phyloP scores from a whole-genome alignment of 2,113 vertebrate genomes.

The Paramormyrops kingsleyae region DNA sequence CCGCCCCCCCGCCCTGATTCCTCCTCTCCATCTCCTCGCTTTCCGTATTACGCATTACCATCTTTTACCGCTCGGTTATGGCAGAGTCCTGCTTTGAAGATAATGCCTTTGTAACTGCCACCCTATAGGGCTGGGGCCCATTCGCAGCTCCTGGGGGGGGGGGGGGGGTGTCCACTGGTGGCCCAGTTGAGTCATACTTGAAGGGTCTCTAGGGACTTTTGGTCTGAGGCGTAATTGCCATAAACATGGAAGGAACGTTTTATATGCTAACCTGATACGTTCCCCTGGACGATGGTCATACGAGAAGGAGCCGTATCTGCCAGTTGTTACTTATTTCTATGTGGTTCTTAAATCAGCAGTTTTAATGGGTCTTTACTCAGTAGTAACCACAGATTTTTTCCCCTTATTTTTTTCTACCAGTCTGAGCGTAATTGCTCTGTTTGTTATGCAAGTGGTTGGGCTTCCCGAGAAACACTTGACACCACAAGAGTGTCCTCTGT shows the following conservation, averaged over 20 bases:
- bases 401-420: neutral
- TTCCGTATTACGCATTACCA: conserved; percentile 30
- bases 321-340: neutral
- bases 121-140: conserved; percentile 15
- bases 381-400: neutral
- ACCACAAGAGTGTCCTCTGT: neutral
- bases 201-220: neutral
- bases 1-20: conserved; percentile 3
- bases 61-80: conserved; percentile 30
- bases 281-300: neutral
- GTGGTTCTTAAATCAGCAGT: neutral
- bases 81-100: conserved; percentile 30
- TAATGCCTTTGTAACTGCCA: conserved; percentile 11
- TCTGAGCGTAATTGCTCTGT: neutral
- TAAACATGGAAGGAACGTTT: neutral
- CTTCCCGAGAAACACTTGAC: neutral
- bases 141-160: conserved; percentile 16
- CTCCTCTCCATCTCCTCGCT: conserved; percentile 17
- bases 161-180: neutral
- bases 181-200: neutral
- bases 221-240: neutral
- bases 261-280: neutral
- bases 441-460: neutral
- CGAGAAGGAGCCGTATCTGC: neutral
- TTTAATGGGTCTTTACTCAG: neutral